Conservation (phyloP, 2,113 vertebrate species). For the Stegostoma tigrinum region DNA sequence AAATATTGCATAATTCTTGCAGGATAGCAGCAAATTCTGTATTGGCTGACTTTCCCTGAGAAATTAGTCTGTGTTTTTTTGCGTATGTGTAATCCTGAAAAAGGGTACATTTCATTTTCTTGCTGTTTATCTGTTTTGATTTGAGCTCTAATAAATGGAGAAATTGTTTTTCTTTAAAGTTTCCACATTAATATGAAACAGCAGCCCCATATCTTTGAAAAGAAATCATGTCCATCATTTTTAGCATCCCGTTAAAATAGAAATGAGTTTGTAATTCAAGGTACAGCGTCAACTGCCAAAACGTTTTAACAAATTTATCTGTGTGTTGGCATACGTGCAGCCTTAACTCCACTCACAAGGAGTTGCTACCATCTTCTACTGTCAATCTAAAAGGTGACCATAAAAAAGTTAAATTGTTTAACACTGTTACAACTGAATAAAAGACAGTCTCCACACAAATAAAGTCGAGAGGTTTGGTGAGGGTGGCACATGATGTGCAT, state of each 20-base stretch:
- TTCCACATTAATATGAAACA: neutral
- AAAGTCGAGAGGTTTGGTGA: neutral
- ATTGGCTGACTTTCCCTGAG: neutral
- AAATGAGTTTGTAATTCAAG: conserved; percentile 1
- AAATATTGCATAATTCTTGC: neutral
- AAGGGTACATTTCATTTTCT: neutral
- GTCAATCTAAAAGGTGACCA: neutral
- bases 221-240: neutral
- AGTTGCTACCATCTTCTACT: neutral
- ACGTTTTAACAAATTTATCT: neutral
- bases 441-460: neutral
- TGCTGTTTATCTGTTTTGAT: neutral
- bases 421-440: neutral
- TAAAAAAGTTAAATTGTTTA: neutral
- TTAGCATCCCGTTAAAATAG: neutral
- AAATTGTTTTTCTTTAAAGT: neutral
- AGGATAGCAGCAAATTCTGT: neutral
- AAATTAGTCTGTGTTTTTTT: neutral
- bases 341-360: neutral
- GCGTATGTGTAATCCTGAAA: neutral
- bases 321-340: neutral
- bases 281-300: neutral
- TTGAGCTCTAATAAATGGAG: neutral
- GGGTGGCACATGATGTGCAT: neutral
- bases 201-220: neutral